Evolutionary conservation across 2,113 vertebrate genomes (phyloP).

Genomic region (mouse (Mus musculus)): DNA sequence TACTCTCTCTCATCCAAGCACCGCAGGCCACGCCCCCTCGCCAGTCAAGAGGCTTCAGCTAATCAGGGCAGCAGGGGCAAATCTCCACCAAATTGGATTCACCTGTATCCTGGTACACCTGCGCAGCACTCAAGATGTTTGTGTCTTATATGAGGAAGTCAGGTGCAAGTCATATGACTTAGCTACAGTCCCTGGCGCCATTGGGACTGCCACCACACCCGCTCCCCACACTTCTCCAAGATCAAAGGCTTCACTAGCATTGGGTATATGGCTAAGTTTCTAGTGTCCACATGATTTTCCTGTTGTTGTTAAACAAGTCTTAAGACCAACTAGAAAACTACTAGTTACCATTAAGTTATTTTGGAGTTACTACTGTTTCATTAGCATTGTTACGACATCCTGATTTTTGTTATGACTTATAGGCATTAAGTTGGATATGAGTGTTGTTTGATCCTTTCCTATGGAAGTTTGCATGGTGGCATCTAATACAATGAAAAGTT

Average conservation of each 20-base stretch:
- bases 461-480: neutral
- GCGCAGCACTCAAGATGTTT: too few species aligned
- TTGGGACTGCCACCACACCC: too few species aligned
- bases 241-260: neutral
- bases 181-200: too few species aligned
- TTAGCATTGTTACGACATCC: neutral
- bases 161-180: too few species aligned
- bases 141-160: too few species aligned
- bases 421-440: neutral
- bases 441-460: neutral
- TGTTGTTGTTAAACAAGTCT: neutral
- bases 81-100: too few species aligned
- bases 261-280: neutral
- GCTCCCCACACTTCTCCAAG: neutral
- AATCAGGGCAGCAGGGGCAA: too few species aligned
- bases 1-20: too few species aligned
- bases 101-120: too few species aligned
- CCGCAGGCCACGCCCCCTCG: too few species aligned
- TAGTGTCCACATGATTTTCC: neutral
- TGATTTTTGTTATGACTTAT: neutral
- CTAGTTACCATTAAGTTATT: neutral
- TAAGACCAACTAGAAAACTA: neutral
- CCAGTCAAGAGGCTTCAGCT: too few species aligned
- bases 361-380: neutral
- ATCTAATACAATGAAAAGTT: neutral